phyloP scores from a whole-genome alignment of 2,888 invertebrate genomes.

The Hemicrepidius hirtus region DNA sequence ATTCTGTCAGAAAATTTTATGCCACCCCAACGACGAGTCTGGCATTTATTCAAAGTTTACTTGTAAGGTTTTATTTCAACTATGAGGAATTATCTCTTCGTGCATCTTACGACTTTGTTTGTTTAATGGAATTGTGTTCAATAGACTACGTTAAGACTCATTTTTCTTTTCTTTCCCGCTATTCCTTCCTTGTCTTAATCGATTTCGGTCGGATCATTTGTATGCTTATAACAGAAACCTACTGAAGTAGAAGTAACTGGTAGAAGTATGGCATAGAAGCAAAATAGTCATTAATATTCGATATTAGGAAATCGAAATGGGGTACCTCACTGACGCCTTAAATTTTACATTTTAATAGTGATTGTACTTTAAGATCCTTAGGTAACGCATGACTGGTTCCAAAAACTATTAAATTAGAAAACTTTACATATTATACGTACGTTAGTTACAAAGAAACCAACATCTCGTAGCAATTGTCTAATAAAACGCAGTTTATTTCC shows the following conservation, averaged over 20 bases:
- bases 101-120: slow-evolving; percentile 25
- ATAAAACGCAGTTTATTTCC: too few relatives aligned
- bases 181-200: slow-evolving; percentile 24
- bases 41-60: slow-evolving; percentile 37
- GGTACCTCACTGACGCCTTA: neutral
- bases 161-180: slow-evolving; percentile 13
- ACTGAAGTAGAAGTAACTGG: slow-evolving; percentile 21
- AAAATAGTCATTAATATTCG: slow-evolving; percentile 18
- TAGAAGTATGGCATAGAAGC: slow-evolving; percentile 9
- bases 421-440: too few relatives aligned
- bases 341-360: neutral
- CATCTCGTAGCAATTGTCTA: too few relatives aligned
- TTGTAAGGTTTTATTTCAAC: slow-evolving; percentile 39
- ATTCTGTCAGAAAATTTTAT: slow-evolving; percentile 48
- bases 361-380: neutral
- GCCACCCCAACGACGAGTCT: slow-evolving; percentile 25
- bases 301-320: slow-evolving; percentile 3
- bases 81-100: slow-evolving; percentile 22
- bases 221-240: slow-evolving; percentile 30
- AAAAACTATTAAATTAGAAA: too few relatives aligned
- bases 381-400: too few relatives aligned
- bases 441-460: too few relatives aligned
- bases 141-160: slow-evolving; percentile 19
- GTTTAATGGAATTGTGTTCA: slow-evolving; percentile 16
- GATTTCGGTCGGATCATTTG: slow-evolving; percentile 26